Base-by-base conservation (phyloP, 2,113 vertebrate species). In the Myrmophylax atrothorax region DNA sequence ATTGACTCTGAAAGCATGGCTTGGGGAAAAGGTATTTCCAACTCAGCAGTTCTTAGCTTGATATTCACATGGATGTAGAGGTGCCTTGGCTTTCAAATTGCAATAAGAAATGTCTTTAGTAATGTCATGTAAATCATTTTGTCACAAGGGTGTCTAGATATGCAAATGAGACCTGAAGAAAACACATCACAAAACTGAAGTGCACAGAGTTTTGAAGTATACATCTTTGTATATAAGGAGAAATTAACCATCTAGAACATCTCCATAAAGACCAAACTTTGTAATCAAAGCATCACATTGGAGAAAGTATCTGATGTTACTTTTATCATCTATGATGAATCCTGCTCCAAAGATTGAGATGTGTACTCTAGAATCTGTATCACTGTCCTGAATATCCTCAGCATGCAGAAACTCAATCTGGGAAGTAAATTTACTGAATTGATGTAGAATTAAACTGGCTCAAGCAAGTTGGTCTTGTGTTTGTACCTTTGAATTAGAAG, bases 221-320 rank as follows among this genome's bases (percentile, higher is more conserved):
- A 14, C 12, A 7, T 63, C 1, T 0, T 35, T 49, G 28, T 17
- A 28, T 49, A 14, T 49, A 46, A 64, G 5, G 28, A 76, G 40
- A 83, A 75, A 63, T 35, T 17, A 72, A 8, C 24, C 42, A 47
- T 22, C 52, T 72, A 53, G 40, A 44, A 40, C 22, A 72, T 44
- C 28, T 72, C 38, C 7, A 12, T 58, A 67, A 70, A 47, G n/a
- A 56, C 29, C 18, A 59, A 69, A 60, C 5, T 9, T 66, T 64
- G 14, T 38, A 55, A 46, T 58, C 10, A 11, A 69, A 62, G 5
- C 14, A 59, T 4, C 7, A 33, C 11, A 28, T 2, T n/a, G 37
- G 20, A 79, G 38, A 67, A 72, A 1, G 8, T 26, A 18, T 55
- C 42, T 75, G 22, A 63, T 1, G 1, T 76, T 16, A 40, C 9